Evolutionary conservation across 2,113 vertebrate genomes (phyloP).

Genomic region (Pomatorhinus ruficollis): DNA sequence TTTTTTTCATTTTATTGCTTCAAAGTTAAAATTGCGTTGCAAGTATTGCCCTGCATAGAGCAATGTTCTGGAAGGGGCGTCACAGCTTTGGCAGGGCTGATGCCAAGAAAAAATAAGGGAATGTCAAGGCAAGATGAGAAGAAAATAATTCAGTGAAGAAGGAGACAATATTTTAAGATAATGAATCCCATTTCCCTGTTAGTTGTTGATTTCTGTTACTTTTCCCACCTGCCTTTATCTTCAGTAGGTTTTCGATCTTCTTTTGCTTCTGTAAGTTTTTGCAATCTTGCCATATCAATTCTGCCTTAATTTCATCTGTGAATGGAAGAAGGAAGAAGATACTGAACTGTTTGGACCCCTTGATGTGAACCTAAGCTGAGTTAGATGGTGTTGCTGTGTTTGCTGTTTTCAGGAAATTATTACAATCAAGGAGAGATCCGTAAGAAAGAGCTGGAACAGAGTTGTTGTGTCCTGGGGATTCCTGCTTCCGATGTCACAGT

Average conservation of each 20-base stretch:
- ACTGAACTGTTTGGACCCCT: background rate
- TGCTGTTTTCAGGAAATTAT: slow-evolving; percentile 86
- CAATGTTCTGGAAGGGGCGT: background rate
- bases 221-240: background rate
- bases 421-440: slow-evolving; percentile 89
- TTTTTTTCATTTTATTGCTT: background rate
- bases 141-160: slow-evolving; percentile 5
- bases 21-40: slow-evolving; percentile 18
- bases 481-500: slow-evolving; percentile 80
- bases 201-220: background rate
- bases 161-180: background rate
- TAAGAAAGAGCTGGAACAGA: slow-evolving; percentile 88
- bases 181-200: background rate
- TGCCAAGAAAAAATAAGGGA: background rate
- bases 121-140: background rate
- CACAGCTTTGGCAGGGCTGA: background rate
- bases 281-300: background rate
- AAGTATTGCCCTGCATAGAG: background rate
- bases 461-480: slow-evolving; percentile 89
- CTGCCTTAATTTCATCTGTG: background rate
- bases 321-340: background rate
- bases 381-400: background rate
- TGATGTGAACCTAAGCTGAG: background rate
- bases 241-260: background rate
- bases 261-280: background rate